These are phyloP conservation scores for Ormia ochracea DNA, from an alignment of 2,888 invertebrate genomes.

Conservation along the genomic window DNA sequence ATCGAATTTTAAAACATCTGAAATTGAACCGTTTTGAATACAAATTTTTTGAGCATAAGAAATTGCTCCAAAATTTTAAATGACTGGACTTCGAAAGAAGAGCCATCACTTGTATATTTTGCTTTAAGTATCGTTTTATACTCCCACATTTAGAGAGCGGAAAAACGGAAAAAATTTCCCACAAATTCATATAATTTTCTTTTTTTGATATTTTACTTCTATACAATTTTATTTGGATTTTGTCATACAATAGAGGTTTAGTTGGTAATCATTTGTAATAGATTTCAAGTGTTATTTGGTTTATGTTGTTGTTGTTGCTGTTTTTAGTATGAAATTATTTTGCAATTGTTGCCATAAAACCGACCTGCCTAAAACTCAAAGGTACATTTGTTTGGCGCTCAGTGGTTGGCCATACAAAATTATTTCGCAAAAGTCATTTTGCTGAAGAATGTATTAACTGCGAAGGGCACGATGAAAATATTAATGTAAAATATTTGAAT, in stretches of 20 bases:
- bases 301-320: not conserved
- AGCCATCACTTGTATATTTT: not conserved
- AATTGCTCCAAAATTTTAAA: too few species aligned
- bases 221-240: constrained; percentile 15
- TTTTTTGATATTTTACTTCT: not conserved
- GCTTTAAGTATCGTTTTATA: not conserved
- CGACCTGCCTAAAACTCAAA: constrained; percentile 16
- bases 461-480: too few species aligned
- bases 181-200: constrained; percentile 13
- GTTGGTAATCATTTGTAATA: constrained; percentile 48
- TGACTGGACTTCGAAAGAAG: too few species aligned
- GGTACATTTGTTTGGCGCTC: constrained; percentile 14
- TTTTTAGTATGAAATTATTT: not conserved
- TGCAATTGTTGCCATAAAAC: not conserved
- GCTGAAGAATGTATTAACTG: not conserved
- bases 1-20: too few species aligned
- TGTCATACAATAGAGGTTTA: constrained; percentile 29
- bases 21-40: too few species aligned
- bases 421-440: not conserved
- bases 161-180: constrained; percentile 19
- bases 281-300: constrained; percentile 17
- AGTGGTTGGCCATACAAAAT: not conserved
- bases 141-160: not conserved
- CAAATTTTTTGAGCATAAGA: too few species aligned
- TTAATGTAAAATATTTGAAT: too few species aligned